Evolutionary conservation across 2,888 invertebrate genomes (phyloP).

Genomic region (Epistrophe grossulariae): DNA sequence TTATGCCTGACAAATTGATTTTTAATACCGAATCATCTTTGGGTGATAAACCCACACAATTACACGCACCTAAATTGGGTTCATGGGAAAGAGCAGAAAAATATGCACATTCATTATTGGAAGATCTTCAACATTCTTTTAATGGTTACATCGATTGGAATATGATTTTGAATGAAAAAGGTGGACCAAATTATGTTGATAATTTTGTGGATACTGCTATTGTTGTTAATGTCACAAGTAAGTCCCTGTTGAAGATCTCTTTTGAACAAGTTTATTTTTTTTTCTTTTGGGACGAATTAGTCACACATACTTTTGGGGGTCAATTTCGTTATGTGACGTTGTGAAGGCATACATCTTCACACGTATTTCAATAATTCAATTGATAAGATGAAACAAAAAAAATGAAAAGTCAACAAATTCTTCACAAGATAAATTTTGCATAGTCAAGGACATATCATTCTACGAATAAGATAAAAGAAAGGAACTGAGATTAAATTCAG

Average conservation of each 20-base stretch:
- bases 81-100: conserved; percentile 90
- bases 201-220: conserved; percentile 91
- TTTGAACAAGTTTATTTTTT: too few relatives aligned
- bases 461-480: too few relatives aligned
- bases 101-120: conserved; percentile 88
- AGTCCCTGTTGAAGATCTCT: conserved; percentile 34
- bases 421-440: too few relatives aligned
- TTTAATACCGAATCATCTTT: conserved; percentile 92
- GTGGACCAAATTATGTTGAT: conserved; percentile 90
- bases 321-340: too few relatives aligned
- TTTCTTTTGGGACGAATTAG: too few relatives aligned
- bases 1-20: conserved; percentile 89
- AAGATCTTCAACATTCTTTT: conserved; percentile 90
- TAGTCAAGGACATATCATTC: too few relatives aligned
- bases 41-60: conserved; percentile 84
- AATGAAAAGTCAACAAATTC: too few relatives aligned
- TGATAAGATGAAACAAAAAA: too few relatives aligned
- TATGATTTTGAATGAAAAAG: conserved; percentile 88
- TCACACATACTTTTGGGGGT: too few relatives aligned
- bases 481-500: too few relatives aligned
- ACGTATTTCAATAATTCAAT: too few relatives aligned
- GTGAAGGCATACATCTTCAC: too few relatives aligned
- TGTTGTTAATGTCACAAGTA: conserved; percentile 81
- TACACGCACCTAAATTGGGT: conserved; percentile 87
- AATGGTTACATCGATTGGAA: conserved; percentile 97